phyloP scores from a whole-genome alignment of 2,888 invertebrate species.

The Amphipoea oculea region DNA sequence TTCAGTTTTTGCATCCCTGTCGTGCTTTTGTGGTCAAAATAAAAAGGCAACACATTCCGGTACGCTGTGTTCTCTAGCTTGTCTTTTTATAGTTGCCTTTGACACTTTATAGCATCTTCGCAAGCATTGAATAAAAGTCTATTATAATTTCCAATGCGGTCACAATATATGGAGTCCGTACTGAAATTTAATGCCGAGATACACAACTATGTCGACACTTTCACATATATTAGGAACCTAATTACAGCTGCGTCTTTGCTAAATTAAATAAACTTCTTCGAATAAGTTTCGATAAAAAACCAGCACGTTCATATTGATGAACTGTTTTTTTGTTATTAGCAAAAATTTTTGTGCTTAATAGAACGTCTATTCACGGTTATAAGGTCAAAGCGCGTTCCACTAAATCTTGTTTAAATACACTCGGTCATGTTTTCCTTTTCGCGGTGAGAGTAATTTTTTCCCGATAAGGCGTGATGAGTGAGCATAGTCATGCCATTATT shows the following conservation, averaged over 20 bases:
- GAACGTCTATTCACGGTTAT: constrained; percentile 71
- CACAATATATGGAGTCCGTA: constrained; percentile 36
- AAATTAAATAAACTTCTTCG: constrained; percentile 34
- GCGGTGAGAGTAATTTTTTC: constrained; percentile 83
- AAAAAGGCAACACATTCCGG: constrained; percentile 46
- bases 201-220: constrained; percentile 15
- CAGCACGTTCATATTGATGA: constrained; percentile 62
- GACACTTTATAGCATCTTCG: constrained; percentile 56
- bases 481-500: constrained; percentile 82
- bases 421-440: constrained; percentile 82
- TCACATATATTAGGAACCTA: constrained; percentile 22
- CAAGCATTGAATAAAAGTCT: constrained; percentile 51
- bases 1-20: constrained; percentile 55
- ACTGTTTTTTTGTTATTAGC: constrained; percentile 70
- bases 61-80: constrained; percentile 40
- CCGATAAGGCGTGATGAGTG: constrained; percentile 80
- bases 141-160: constrained; percentile 47
- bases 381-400: constrained; percentile 81
- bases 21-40: constrained; percentile 55
- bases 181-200: constrained; percentile 15
- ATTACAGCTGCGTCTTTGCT: constrained; percentile 21
- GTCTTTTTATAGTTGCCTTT: constrained; percentile 47
- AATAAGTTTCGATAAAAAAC: constrained; percentile 61
- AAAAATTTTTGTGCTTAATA: constrained; percentile 70
- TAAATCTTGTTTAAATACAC: constrained; percentile 74